Evolutionary conservation across 1,140 invertebrate species (phyloP).

Genomic region (Druon quercuslanigerum): DNA sequence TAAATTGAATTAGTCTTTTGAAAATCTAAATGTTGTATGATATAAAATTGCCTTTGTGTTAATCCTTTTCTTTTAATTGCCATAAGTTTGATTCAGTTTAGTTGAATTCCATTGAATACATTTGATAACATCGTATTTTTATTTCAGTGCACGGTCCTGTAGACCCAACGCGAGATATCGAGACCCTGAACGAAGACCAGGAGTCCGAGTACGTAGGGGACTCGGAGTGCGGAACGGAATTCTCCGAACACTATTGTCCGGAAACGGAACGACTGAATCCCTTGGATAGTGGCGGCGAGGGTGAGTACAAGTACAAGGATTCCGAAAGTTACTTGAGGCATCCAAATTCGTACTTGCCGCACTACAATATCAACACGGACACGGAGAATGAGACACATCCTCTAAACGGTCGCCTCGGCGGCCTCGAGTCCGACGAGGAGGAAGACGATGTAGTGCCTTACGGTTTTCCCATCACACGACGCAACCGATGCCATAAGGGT

Average conservation of each 20-base stretch:
- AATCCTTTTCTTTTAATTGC: too few species aligned
- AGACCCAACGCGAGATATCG: constrained; percentile 80
- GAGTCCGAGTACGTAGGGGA: constrained; percentile 84
- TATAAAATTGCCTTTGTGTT: too few species aligned
- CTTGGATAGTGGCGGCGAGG: constrained; percentile 81
- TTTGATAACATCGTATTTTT: constrained; percentile 1
- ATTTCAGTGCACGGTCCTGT: constrained; percentile 72
- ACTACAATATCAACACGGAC: constrained; percentile 83
- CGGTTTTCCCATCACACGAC: constrained; percentile 80
- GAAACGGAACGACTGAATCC: constrained; percentile 79
- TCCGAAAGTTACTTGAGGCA: constrained; percentile 86
- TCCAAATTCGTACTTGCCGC: constrained; percentile 90
- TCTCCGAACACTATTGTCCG: constrained; percentile 77
- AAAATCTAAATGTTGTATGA: too few species aligned
- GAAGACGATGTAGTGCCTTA: constrained; percentile 81
- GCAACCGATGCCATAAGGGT: constrained; percentile 74
- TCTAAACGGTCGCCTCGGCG: constrained; percentile 71
- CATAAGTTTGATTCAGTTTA: too few species aligned
- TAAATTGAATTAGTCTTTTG: too few species aligned
- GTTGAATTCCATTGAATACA: too few species aligned
- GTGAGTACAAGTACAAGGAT: constrained; percentile 73
- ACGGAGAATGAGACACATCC: constrained; percentile 79
- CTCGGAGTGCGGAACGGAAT: constrained; percentile 80
- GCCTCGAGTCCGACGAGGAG: constrained; percentile 73
- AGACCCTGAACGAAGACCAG: constrained; percentile 82